Base-by-base conservation (phyloP, 1,140 invertebrate genomes). In the Fopius arisanus region DNA sequence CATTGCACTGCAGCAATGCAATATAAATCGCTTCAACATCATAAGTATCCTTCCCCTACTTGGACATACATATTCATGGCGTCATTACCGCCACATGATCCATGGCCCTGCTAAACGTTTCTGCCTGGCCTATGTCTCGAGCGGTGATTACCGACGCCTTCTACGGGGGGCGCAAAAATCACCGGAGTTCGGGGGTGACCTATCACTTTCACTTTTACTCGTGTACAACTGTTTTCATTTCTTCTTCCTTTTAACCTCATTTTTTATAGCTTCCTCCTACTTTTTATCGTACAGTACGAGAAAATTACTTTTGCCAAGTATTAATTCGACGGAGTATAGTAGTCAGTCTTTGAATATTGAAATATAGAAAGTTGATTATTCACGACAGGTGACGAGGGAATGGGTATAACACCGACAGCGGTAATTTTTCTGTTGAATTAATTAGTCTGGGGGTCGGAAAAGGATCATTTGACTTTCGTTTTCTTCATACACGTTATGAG, bases 71-170 rank as follows among this genome's bases (percentile, higher is more conserved):
- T 82, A 82, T 82, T 82, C 81, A 82, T 82, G 80, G 81, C 79
- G 80, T 82, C 81, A 82, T 82, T 82, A 82, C 78, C 80, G 79
- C 75, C 79, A 73, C 79, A 78, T 81, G 80, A 81, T 81, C 80
- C 81, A 81, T 75, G 80, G 77, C 76, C 79, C 78, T 79, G 81
- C 75, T 82, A 82, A 82, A 82, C 80, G 81, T 79, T 82, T 78
- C 80, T 76, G 75, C 63, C 77, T 59, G 71, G 74, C 74, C 67
- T 72, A 67, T 31, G 72, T 43, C 62, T 66, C 67, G 63, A 19
- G 2, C 14, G 29, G 65, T 67, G 65, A 73, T 70, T 70, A 70
- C 68, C 51, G 31, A 28, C 67, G 26, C 12, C 21, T 51, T 48
- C 41, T 41, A 29, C 10, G 16, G 10, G 21, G 31, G 68, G 68